Conservation (phyloP, 1,140 invertebrate genomes). For the Listronotus bonariensis region DNA sequence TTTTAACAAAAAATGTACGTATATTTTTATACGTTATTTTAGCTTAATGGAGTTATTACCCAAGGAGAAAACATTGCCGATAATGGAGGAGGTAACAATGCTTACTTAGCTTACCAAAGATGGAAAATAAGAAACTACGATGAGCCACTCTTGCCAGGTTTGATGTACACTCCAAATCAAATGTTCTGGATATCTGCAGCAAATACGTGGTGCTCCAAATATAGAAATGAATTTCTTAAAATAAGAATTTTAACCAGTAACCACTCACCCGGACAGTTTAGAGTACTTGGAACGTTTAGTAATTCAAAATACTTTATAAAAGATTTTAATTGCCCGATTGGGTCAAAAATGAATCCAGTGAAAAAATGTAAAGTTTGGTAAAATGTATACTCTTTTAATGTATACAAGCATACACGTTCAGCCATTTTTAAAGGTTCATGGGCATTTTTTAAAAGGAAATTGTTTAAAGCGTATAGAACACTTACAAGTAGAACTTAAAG, state of each 20-base stretch:
- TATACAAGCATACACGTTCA: too few species aligned
- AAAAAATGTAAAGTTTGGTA: conserved; percentile 89
- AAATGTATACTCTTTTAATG: too few species aligned
- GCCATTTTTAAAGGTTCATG: too few species aligned
- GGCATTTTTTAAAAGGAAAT: too few species aligned
- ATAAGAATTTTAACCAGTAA: conserved; percentile 75
- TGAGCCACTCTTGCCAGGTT: conserved; percentile 58
- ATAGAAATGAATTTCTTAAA: conserved; percentile 72
- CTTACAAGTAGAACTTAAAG: too few species aligned
- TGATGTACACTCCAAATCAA: conserved; percentile 61
- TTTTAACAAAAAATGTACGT: too few species aligned
- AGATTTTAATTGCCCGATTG: conserved; percentile 84
- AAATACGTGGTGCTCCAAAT: conserved; percentile 70
- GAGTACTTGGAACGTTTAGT: conserved; percentile 85
- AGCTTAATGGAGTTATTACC: conserved; percentile 66
- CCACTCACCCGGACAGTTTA: conserved; percentile 80
- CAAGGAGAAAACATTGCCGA: conserved; percentile 73
- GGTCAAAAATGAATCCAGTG: conserved; percentile 84
- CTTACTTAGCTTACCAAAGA: conserved; percentile 62
- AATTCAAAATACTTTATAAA: conserved; percentile 86
- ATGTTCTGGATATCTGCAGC: conserved; percentile 79
- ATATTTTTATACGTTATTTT: conserved; percentile 40
- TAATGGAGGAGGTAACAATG: conserved; percentile 69
- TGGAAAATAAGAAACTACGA: conserved; percentile 54
- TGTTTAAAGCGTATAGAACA: too few species aligned